Evolutionary conservation across 2,888 invertebrate species (phyloP), one percentile per base, ranked within the genome.

Genomic region (Cremastobaeus sp.): DNA sequence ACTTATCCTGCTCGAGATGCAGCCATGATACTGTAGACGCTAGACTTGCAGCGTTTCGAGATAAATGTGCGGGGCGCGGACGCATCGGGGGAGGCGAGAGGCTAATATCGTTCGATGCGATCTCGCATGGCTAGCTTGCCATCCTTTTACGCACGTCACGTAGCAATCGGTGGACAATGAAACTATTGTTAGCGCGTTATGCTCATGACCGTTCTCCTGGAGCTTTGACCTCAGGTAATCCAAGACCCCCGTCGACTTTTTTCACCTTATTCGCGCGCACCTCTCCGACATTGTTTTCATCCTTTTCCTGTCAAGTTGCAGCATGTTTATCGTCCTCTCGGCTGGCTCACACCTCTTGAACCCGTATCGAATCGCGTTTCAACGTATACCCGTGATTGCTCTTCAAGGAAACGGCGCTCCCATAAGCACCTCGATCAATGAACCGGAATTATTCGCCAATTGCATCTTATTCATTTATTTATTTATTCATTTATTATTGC

Each of bases 121-220:
- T 85, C 85, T 79, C 62, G 77, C 81, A 81, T 83, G 82, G 78
- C 81, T 77, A 55, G 60, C 62, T 66, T 52, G 50, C 52, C 21
- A 59, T 62, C 68, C 74, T 77, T 72, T 76, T 68, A 72, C 62
- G 75, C 77, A 76, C 77, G 79, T 78, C 79, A 79, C 77, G 78
- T 72, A 52, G 78, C 78, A 66, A 78, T 75, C 77, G 73, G 69
- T 70, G 85, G 84, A 85, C 85, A 85, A 85, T 85, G 83, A 84
- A 84, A 81, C 83, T 80, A 85, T 85, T 85, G 85, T 85, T 84
- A 78, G 80, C 79, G 83, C 81, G 84, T 84, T 84, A 84, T 83
- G 81, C 81, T 78, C 78, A 78, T 72, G 68, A 69, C 62, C 47
- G 64, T 77, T 76, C 75, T 74, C 73, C 28, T 77, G 75, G 69